Base-by-base conservation (phyloP, 2,113 vertebrate genomes). In the Menura novaehollandiae region DNA sequence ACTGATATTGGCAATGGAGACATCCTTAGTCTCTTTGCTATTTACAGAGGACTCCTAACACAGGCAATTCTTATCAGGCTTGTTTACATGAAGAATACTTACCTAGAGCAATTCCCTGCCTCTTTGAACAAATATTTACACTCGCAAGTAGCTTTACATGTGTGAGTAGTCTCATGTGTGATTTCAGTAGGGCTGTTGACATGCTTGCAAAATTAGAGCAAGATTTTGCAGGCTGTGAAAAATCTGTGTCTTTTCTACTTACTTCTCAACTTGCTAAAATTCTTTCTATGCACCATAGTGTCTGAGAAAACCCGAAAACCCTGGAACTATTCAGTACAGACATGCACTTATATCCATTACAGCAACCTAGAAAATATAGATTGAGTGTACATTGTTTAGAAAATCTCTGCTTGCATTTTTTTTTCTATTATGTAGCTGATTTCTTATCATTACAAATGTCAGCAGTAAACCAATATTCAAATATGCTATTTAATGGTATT, bases 61-160 rank as follows among this genome's bases (percentile, higher is more conserved):
- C 52, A 74, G 58, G 17, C 37, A 72, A 81, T 79, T 85, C 69
- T 87, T 91, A 76, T 37, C 60, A 78, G 67, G 33, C 60, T 87
- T 89, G 73, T 92, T 92, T 95, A 75, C 68, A 88, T 58, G 87
- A 72, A 58, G 60, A 91, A 89, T 75, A 79, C 80, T 92, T 73
- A 81, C 63, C 77, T 88, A 53, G 21, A 95, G 74, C 37, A 79
- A 84, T 78, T 84, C 46, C 41, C 27, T 52, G 32, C 22, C 68
- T 82, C 77, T 89, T 77, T 64, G 67, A 82, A 84, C 66, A 77
- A 91, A 93, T 90, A 64, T 86, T 93, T 96, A 88, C 11, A n/a
- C 15, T 75, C 89, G 28, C 32, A 92, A 89, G 79, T 86, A 83
- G 56, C 41, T 92, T 94, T 84, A 92, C 77, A 82, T 63, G 27